Conservation (phyloP, 2,113 vertebrate species). For the Eupsittula cactorum region DNA sequence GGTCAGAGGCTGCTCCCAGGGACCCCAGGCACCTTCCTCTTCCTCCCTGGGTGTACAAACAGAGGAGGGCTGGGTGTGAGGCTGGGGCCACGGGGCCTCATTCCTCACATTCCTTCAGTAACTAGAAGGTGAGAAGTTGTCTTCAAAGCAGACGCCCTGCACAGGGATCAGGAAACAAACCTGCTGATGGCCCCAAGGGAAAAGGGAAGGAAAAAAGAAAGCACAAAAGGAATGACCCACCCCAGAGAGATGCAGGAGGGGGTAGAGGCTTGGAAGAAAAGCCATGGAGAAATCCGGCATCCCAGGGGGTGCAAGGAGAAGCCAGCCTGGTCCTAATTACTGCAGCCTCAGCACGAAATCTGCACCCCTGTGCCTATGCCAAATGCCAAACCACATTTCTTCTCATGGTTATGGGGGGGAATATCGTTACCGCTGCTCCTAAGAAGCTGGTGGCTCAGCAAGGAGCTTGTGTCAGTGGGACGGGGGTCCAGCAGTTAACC, state of each 20-base stretch:
- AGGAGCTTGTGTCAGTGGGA: background rate
- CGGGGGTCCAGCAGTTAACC: background rate
- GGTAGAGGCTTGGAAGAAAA: background rate
- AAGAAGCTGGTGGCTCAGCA: background rate
- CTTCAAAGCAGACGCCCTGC: conserved; percentile 28
- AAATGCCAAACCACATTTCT: background rate
- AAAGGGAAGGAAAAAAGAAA: background rate
- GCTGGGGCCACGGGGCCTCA: background rate
- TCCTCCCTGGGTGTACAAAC: background rate
- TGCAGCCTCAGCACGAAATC: background rate
- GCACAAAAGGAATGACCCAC: background rate
- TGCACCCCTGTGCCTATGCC: background rate
- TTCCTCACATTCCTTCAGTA: conserved; percentile 59
- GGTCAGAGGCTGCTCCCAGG: background rate
- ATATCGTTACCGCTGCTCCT: background rate
- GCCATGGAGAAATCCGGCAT: background rate
- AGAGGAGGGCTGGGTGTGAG: background rate
- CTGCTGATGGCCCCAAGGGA: conserved; percentile 5
- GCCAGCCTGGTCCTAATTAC: background rate
- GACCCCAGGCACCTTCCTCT: background rate
- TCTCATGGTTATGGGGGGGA: fast-evolving
- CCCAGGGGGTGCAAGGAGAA: background rate
- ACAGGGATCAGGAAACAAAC: conserved; percentile 35
- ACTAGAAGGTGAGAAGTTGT: conserved; percentile 48
- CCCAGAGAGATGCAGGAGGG: background rate